Evolutionary conservation across 2,797 vertebrate species (phyloP).

Genomic region (Holocentrus rufus): DNA sequence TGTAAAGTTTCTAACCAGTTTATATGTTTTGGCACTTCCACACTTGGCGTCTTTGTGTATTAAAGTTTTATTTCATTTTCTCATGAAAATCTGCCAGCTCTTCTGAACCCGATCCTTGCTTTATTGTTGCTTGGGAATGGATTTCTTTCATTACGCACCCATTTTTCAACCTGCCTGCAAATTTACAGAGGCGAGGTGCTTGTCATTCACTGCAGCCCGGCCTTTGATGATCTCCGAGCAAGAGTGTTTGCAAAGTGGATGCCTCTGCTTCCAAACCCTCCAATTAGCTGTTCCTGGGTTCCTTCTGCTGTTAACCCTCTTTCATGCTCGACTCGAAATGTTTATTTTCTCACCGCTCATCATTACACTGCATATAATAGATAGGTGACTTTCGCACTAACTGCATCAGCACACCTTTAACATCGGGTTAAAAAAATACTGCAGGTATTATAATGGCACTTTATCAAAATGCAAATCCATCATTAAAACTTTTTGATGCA

Average conservation of each 20-base stretch:
- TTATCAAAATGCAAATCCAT: constrained; percentile 7
- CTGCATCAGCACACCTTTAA: background rate
- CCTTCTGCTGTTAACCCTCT: constrained; percentile 15
- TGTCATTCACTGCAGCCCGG: constrained; percentile 22
- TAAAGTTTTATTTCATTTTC: constrained; percentile 18
- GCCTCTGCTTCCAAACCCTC: constrained; percentile 7
- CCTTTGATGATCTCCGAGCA: constrained; percentile 8
- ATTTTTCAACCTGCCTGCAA: constrained; percentile 14
- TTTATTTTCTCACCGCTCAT: constrained; percentile 31
- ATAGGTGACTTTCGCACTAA: background rate
- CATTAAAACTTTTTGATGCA: background rate
- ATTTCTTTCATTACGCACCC: constrained; percentile 21
- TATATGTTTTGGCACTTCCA: constrained; percentile 18
- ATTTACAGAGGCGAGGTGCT: constrained; percentile 16
- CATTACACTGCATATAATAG: background rate
- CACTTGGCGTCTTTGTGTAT: background rate
- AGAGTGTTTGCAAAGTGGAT: constrained; percentile 34
- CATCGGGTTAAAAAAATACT: constrained; percentile 3
- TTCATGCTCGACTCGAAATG: constrained; percentile 41
- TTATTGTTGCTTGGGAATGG: background rate
- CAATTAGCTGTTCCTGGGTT: constrained; percentile 41
- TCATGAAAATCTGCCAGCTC: constrained; percentile 21
- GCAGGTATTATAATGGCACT: background rate
- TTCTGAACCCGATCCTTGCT: constrained; percentile 16
- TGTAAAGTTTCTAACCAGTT: constrained; percentile 24